A percentile compares a stretch with the other conserved stretches of the same genome.
phyloP scores from a whole-genome alignment of 1,140 invertebrate species.

The Steinernema khuongi region DNA sequence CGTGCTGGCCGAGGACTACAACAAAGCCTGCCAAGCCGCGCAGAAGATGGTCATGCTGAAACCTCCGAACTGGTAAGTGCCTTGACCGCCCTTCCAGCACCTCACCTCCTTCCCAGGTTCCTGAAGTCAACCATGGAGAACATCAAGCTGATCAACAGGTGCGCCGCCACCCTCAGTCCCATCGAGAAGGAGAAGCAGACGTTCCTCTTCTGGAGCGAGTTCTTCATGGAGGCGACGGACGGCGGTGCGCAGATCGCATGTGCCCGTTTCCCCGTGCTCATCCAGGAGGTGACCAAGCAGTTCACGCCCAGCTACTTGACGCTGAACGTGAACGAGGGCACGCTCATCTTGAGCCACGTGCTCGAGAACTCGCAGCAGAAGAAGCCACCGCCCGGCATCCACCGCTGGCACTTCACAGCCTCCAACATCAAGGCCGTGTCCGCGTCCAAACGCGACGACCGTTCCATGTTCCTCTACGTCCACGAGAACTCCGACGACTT shows the following conservation, averaged over 20 bases:
- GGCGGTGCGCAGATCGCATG: conserved; percentile 67
- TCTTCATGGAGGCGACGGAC: conserved; percentile 87
- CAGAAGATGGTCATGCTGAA: conserved; percentile 98
- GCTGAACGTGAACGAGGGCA: conserved; percentile 51
- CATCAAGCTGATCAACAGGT: conserved; percentile 81
- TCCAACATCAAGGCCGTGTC: conserved; percentile 81
- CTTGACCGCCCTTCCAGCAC: neutral
- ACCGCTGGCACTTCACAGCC: conserved; percentile 86
- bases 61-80: conserved; percentile 81
- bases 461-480: conserved; percentile 92
- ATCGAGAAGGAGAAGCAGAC: conserved; percentile 59
- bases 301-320: conserved; percentile 56
- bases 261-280: conserved; percentile 64
- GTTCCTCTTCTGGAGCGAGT: conserved; percentile 88
- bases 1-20: conserved; percentile 90
- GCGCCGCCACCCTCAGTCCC: conserved; percentile 56
- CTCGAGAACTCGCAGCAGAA: conserved; percentile 62
- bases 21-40: conserved; percentile 91
- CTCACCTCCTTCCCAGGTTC: conserved; percentile 66
- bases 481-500: conserved; percentile 97
- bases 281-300: conserved; percentile 78
- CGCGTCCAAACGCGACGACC: conserved; percentile 86
- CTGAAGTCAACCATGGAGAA: conserved; percentile 96
- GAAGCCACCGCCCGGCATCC: conserved; percentile 78
- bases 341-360: conserved; percentile 51